Conservation (phyloP, 2,113 vertebrate genomes). For the Phylloscopus trochiloides region DNA sequence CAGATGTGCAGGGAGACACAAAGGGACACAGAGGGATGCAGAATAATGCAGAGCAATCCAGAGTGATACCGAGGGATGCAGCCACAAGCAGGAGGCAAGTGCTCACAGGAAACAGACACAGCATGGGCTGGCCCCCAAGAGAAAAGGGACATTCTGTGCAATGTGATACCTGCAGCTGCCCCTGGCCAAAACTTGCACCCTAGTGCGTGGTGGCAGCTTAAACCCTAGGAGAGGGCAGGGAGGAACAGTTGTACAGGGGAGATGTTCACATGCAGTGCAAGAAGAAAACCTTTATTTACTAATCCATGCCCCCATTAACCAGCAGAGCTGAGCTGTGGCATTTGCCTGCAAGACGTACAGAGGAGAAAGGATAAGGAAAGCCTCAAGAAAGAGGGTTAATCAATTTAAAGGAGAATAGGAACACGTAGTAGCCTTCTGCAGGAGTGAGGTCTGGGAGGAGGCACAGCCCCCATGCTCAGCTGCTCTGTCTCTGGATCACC, state of each 20-base stretch:
- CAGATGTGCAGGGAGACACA: background rate
- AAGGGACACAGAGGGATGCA: background rate
- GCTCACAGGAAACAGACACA: background rate
- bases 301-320: background rate
- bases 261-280: background rate
- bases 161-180: background rate
- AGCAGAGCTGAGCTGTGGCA: background rate
- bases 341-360: background rate
- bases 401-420: background rate
- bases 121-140: background rate
- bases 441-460: background rate
- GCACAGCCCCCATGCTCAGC: background rate
- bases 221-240: background rate
- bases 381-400: background rate
- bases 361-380: background rate
- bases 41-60: background rate
- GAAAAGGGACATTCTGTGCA: background rate
- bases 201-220: rapidly evolving
- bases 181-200: background rate
- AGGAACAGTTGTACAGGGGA: background rate
- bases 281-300: background rate
- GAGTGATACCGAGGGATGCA: background rate
- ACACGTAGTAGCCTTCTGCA: background rate
- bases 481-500: background rate
- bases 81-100: background rate